These are phyloP conservation scores for Sphenodon punctatus DNA, from an alignment of 2,797 vertebrate genomes.

Conservation along the genomic window DNA sequence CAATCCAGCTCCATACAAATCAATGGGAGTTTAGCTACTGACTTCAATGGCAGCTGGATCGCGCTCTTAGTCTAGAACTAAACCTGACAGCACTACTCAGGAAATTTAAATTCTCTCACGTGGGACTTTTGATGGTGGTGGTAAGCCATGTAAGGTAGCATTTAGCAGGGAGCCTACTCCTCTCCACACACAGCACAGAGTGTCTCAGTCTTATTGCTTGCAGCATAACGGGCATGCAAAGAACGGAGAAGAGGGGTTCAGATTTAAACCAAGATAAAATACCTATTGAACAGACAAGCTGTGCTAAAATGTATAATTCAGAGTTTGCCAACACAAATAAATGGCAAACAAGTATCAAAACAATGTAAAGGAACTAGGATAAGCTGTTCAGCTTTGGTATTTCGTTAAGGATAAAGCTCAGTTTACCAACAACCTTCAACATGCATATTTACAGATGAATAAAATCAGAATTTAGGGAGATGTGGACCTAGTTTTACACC, in stretches of 20 bases:
- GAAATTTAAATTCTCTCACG: no score
- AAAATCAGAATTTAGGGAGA: no score
- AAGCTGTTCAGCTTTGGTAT: not conserved
- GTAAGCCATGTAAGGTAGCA: not conserved
- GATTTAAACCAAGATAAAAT: not conserved
- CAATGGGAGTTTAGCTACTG: no score
- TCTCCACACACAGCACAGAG: not conserved
- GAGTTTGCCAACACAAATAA: not conserved
- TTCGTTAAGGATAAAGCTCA: no score
- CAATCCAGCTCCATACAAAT: no score
- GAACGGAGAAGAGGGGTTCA: not conserved
- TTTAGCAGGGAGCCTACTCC: not conserved
- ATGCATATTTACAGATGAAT: no score
- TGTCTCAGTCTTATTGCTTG: not conserved
- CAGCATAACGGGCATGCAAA: not conserved
- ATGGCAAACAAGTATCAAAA: not conserved
- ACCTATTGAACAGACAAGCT: not conserved
- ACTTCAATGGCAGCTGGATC: no score
- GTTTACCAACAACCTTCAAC: no score
- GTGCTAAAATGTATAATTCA: not conserved
- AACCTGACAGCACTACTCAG: no score
- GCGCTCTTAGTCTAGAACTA: no score
- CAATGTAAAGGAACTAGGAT: conserved; percentile 6
- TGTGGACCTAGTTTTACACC: no score
- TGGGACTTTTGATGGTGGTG: not conserved